Conservation (phyloP, 2,888 invertebrate species). For the Aleiodes testaceus region DNA sequence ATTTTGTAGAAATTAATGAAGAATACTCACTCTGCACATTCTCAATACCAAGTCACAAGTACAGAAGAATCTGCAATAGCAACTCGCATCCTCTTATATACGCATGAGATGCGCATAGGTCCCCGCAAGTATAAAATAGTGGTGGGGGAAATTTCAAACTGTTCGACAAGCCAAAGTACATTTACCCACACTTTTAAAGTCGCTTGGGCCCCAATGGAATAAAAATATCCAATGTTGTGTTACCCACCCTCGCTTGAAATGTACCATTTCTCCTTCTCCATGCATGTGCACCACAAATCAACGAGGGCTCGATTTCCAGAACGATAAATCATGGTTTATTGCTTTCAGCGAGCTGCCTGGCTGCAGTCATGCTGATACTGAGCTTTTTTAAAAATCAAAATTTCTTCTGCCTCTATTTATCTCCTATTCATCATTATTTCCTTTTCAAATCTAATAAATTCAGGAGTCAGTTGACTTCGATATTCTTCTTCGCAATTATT, state of each 20-base stretch:
- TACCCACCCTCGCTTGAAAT: slow-evolving; percentile 39
- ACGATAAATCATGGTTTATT: slow-evolving; percentile 71
- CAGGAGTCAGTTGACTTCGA: no score
- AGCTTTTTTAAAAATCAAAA: slow-evolving; percentile 30
- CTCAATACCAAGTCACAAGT: slow-evolving; percentile 2
- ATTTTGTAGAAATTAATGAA: not conserved
- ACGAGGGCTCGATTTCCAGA: slow-evolving; percentile 67
- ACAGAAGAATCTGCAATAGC: slow-evolving; percentile 41
- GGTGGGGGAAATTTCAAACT: slow-evolving; percentile 14
- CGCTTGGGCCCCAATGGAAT: slow-evolving; percentile 52
- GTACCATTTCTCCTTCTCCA: slow-evolving; percentile 37
- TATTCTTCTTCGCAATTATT: not conserved
- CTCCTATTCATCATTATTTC: slow-evolving; percentile 33
- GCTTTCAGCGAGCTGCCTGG: slow-evolving; percentile 50
- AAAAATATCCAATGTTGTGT: slow-evolving; percentile 10
- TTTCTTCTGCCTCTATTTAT: slow-evolving; percentile 24
- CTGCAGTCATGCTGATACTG: slow-evolving; percentile 42
- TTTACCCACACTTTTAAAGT: slow-evolving; percentile 22
- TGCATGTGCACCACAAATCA: slow-evolving; percentile 65
- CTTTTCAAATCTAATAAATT: not conserved
- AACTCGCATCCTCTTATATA: slow-evolving; percentile 67
- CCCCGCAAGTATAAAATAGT: slow-evolving; percentile 19
- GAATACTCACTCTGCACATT: slow-evolving; percentile 37
- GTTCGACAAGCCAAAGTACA: slow-evolving; percentile 25
- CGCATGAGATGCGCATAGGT: slow-evolving; percentile 54